A percentile compares a stretch with the other conserved stretches of the same genome.
Conservation (phyloP, 2,113 vertebrate genomes). For the Sturnira hondurensis region DNA sequence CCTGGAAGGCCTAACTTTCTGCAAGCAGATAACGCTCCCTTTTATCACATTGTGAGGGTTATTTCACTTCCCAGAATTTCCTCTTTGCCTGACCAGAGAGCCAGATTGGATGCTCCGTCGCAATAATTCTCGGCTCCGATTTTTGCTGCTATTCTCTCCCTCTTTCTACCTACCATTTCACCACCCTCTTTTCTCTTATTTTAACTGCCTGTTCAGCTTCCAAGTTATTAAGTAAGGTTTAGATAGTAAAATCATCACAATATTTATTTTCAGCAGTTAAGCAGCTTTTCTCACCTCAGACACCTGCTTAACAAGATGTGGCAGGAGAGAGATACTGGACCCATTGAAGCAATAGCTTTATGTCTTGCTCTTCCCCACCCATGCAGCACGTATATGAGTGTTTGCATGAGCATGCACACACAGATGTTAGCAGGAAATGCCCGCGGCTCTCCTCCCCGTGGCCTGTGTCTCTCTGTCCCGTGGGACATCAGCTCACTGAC, state of each 20-base stretch:
- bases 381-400: too few species aligned
- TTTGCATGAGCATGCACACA: not conserved
- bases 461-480: not conserved
- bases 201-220: not conserved
- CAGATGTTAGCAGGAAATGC: not conserved
- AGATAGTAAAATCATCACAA: not conserved
- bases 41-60: not conserved
- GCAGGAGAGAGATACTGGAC: not conserved
- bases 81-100: not conserved
- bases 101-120: not conserved
- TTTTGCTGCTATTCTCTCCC: not conserved
- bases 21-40: not conserved
- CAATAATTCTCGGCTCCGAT: not conserved
- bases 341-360: not conserved
- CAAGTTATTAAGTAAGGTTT: not conserved
- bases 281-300: not conserved
- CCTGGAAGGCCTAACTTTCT: not conserved
- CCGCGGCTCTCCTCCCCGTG: not conserved
- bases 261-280: constrained; percentile 9
- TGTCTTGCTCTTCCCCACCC: not conserved
- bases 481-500: not conserved
- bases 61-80: not conserved
- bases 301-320: not conserved
- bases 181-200: not conserved
- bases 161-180: not conserved